Conservation (phyloP, 2,888 invertebrate genomes). For the Polyommatus icarus region DNA sequence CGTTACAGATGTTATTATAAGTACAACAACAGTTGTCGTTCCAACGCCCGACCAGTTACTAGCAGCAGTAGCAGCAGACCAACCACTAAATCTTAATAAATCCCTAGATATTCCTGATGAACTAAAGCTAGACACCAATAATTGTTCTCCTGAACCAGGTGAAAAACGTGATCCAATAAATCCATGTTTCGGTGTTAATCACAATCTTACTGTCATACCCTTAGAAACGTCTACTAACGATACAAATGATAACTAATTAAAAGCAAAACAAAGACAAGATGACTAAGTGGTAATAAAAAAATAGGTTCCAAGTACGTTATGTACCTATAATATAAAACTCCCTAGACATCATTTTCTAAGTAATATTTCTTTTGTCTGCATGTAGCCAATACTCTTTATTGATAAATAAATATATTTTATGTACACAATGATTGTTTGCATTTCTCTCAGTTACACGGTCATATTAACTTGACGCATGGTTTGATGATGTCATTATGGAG, state of each 20-base stretch:
- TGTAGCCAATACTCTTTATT: not conserved
- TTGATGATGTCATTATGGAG: too few relatives aligned
- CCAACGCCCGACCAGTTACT: slow-evolving; percentile 39
- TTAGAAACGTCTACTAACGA: slow-evolving; percentile 42
- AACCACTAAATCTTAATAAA: slow-evolving; percentile 52
- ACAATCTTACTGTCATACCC: slow-evolving; percentile 69
- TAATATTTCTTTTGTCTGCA: not conserved
- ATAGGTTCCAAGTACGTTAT: not conserved
- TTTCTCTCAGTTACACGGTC: not conserved
- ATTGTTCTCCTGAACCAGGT: slow-evolving; percentile 58
- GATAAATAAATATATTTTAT: not conserved
- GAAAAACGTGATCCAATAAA: slow-evolving; percentile 68
- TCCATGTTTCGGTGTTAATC: slow-evolving; percentile 63
- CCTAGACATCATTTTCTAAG: not conserved
- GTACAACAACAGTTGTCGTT: slow-evolving; percentile 40
- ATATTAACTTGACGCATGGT: too few relatives aligned
- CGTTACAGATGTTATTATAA: slow-evolving; percentile 44
- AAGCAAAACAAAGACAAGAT: not conserved
- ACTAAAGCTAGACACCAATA: slow-evolving; percentile 46
- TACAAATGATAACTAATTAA: not conserved
- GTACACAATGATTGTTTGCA: not conserved
- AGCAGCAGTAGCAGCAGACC: slow-evolving; percentile 48
- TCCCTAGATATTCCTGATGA: slow-evolving; percentile 45
- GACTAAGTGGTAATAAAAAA: too few relatives aligned
- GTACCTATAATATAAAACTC: not conserved